Percentiles rank a stretch among this genome's conserved stretches.
These are phyloP conservation scores for Sweltsa coloradensis DNA, from an alignment of 1,140 invertebrate genomes.

Conservation along the genomic window DNA sequence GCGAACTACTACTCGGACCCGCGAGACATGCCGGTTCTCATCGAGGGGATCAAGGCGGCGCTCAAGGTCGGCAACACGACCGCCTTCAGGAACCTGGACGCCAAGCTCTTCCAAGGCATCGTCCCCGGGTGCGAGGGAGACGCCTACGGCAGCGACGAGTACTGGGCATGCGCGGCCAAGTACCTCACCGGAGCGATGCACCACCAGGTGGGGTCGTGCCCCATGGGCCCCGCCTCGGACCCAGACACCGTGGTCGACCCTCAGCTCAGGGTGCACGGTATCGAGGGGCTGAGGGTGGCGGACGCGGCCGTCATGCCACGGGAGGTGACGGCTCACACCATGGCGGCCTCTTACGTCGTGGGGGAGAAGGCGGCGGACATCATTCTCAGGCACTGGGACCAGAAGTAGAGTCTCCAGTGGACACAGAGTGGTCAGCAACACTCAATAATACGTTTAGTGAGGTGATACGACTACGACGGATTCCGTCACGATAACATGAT, in stretches of 20 bases:
- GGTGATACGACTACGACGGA: too few species aligned
- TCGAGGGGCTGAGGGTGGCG: conserved; percentile 54
- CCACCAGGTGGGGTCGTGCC: conserved; percentile 70
- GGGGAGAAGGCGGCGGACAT: conserved; percentile 69
- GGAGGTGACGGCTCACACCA: conserved; percentile 65
- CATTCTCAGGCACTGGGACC: conserved; percentile 33
- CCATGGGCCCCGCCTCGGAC: conserved; percentile 70
- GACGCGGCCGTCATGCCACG: conserved; percentile 71
- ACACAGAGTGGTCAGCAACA: too few species aligned
- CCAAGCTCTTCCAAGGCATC: conserved; percentile 41
- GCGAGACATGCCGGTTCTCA: conserved; percentile 58
- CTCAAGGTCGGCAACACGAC: conserved; percentile 62
- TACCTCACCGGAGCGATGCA: conserved; percentile 37
- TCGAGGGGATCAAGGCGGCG: conserved; percentile 71
- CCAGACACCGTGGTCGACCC: conserved; percentile 69
- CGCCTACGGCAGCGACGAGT: conserved; percentile 59
- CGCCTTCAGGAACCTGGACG: conserved; percentile 67
- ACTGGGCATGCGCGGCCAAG: conserved; percentile 66
- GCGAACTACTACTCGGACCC: conserved; percentile 80
- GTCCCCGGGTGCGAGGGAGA: conserved; percentile 56
- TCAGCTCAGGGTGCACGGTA: conserved; percentile 55
- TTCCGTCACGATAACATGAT: too few species aligned
- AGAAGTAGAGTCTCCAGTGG: conserved; percentile 30
- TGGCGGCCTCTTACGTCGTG: conserved; percentile 63
- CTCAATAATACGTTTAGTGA: too few species aligned